A percentile compares a stretch with the other conserved stretches of the same genome.
Conservation (phyloP, 2,888 invertebrate species). For the Hypsopygia costalis region DNA sequence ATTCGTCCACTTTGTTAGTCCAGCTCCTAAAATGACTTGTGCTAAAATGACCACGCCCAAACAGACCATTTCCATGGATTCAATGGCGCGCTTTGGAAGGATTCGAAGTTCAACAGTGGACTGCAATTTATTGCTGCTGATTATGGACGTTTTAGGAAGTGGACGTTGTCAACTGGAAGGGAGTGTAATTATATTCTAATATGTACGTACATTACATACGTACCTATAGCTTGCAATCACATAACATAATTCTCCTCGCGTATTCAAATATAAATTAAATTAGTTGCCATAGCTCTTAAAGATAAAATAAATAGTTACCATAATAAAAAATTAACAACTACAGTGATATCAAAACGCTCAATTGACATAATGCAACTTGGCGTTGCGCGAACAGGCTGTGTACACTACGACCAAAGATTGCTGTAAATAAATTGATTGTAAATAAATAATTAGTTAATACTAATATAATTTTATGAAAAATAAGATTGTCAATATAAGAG, state of each 20-base stretch:
- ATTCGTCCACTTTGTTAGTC: too few species aligned
- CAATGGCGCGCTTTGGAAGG: too few species aligned
- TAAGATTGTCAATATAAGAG: background rate
- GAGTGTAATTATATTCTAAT: background rate
- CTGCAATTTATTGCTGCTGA: too few species aligned
- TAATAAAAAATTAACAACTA: conserved; percentile 7
- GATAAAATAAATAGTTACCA: conserved; percentile 8
- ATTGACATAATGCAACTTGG: conserved; percentile 16
- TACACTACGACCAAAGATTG: too few species aligned
- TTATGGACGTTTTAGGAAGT: too few species aligned
- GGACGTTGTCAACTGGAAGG: too few species aligned
- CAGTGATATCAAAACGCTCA: conserved; percentile 11
- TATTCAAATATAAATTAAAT: conserved; percentile 6
- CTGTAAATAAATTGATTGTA: background rate
- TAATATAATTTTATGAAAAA: background rate
- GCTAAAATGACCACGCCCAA: too few species aligned
- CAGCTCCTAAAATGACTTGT: too few species aligned
- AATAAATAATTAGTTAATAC: background rate
- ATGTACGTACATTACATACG: background rate
- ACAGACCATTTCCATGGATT: too few species aligned
- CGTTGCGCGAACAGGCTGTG: conserved; percentile 1
- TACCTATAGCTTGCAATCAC: background rate
- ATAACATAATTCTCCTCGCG: conserved; percentile 3
- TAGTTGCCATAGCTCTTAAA: conserved; percentile 10
- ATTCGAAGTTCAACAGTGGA: too few species aligned